Evolutionary conservation across 2,113 vertebrate genomes (phyloP), one percentile per base, ranked within the genome.

Genomic region (Stigmatopora argus): DNA sequence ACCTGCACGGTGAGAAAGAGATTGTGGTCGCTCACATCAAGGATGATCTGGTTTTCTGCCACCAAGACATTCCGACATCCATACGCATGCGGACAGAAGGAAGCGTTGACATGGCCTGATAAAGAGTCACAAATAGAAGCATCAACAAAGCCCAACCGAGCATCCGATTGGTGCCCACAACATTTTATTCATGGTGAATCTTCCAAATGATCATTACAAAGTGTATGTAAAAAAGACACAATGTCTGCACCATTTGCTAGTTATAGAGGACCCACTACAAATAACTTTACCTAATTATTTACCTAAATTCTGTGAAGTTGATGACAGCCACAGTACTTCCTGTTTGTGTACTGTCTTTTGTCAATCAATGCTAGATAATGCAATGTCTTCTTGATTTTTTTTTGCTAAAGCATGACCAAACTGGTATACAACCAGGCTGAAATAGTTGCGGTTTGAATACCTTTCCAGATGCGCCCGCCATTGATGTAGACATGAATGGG

Each of bases 31-130:
- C 94, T 96, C 68, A 99, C 90, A 0, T 98, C 96, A 83, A 98
- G 84, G 60, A 96, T 57, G 18, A 94, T 88, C 53, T 90, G 92
- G 26, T 92, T 92, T 81, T 99, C 96, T 0, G 94, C 91, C 45
- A 94, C 85, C 52, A 98, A 91, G 74, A 96, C 82, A 64, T 86
- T 86, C 4, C 96, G 92, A 75, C 97, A 99, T 53, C 97, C 97
- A 0, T 93, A 96, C 13, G 89, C 94, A 1, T 99, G 96, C 0
- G 96, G 96, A 69, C 96, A 99, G 90, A 95, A 98, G 35, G 92
- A 90, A 4, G 90, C 93, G 0, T 92, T 96, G 86, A 92, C 87
- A 0, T 92, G 89, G 35, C 97, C 97, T 99, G 85, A 65, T 9
- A 17, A 18, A 52, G 63, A 17, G 26, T 56, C 14, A 53, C 26